Conservation (phyloP, 2,888 invertebrate species). For the Acanthoscelides obtectus region DNA sequence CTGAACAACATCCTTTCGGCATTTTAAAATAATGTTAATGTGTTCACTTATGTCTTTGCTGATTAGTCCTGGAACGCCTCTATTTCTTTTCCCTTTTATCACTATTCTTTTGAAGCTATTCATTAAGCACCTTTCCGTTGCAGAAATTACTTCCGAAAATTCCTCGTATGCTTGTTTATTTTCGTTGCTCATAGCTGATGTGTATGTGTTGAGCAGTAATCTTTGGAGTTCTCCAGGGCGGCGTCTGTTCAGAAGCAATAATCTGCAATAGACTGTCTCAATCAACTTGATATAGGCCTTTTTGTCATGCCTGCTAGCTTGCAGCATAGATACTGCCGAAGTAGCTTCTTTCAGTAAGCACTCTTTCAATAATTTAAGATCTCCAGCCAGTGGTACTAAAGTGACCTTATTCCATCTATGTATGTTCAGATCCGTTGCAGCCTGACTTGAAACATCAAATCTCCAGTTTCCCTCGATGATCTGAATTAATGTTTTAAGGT, state of each 20-base stretch:
- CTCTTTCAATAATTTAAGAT: not conserved
- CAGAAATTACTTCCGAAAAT: constrained; percentile 10
- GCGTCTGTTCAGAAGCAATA: constrained; percentile 28
- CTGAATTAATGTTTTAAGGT: constrained; percentile 24
- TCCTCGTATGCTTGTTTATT: constrained; percentile 13
- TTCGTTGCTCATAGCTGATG: not conserved
- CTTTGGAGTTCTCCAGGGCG: constrained; percentile 28
- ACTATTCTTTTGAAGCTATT: constrained; percentile 16
- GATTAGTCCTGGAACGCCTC: constrained; percentile 19
- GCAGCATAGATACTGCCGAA: not conserved
- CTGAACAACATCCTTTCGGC: constrained; percentile 7
- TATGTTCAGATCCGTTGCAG: constrained; percentile 12
- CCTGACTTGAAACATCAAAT: constrained; percentile 15
- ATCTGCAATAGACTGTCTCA: constrained; percentile 24
- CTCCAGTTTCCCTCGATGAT: constrained; percentile 18
- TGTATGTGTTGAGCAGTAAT: constrained; percentile 9
- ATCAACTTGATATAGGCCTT: constrained; percentile 16
- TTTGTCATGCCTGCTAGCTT: not conserved
- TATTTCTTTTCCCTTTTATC: constrained; percentile 14
- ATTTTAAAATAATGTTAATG: constrained; percentile 13
- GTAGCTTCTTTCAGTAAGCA: not conserved
- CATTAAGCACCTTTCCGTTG: constrained; percentile 9
- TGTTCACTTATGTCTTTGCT: constrained; percentile 25
- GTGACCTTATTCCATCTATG: constrained; percentile 24
- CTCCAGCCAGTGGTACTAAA: constrained; percentile 19